Conservation (phyloP, 1,140 invertebrate species). For the Cardiocondyla obscurior region DNA sequence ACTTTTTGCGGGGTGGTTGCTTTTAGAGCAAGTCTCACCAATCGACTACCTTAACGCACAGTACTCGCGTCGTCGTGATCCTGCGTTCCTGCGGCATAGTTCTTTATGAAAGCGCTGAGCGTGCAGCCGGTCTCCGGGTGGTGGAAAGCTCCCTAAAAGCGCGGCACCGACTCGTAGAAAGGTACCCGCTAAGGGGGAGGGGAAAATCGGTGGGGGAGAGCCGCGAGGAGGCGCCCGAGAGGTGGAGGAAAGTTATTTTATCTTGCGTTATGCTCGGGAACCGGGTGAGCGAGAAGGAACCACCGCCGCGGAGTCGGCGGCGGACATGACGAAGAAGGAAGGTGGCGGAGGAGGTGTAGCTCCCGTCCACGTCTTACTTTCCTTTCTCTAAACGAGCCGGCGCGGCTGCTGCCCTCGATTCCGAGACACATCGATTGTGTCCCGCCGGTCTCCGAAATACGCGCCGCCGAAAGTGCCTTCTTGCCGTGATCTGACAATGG, state of each 20-base stretch:
- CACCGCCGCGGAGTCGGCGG: slow-evolving; percentile 42
- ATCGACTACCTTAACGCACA: slow-evolving; percentile 65
- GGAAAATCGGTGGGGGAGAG: neutral
- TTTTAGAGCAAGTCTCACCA: slow-evolving; percentile 53
- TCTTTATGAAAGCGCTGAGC: slow-evolving; percentile 62
- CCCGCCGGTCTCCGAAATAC: slow-evolving; percentile 59
- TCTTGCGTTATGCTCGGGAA: slow-evolving; percentile 47
- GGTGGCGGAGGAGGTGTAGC: slow-evolving; percentile 50
- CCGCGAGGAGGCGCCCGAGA: slow-evolving; percentile 30
- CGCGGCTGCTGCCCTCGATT: slow-evolving; percentile 71
- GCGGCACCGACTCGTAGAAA: slow-evolving; percentile 31
- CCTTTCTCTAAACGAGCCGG: slow-evolving; percentile 73
- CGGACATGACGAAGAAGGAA: slow-evolving; percentile 4
- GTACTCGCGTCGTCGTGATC: slow-evolving; percentile 47
- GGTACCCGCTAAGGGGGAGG: slow-evolving; percentile 11
- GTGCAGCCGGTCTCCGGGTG: slow-evolving; percentile 53
- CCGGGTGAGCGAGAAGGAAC: slow-evolving; percentile 64
- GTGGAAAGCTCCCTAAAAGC: slow-evolving; percentile 73
- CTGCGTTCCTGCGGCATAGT: slow-evolving; percentile 53
- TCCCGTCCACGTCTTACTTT: slow-evolving; percentile 67
- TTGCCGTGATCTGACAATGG: slow-evolving; percentile 19
- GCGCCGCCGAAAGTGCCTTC: slow-evolving; percentile 45
- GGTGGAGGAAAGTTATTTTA: slow-evolving; percentile 52
- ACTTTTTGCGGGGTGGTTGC: slow-evolving; percentile 36
- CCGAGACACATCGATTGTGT: slow-evolving; percentile 70